Evolutionary conservation across 1,140 invertebrate species (phyloP), one percentile per base, ranked within the genome.

Genomic region (Cecropterus lyciades): DNA sequence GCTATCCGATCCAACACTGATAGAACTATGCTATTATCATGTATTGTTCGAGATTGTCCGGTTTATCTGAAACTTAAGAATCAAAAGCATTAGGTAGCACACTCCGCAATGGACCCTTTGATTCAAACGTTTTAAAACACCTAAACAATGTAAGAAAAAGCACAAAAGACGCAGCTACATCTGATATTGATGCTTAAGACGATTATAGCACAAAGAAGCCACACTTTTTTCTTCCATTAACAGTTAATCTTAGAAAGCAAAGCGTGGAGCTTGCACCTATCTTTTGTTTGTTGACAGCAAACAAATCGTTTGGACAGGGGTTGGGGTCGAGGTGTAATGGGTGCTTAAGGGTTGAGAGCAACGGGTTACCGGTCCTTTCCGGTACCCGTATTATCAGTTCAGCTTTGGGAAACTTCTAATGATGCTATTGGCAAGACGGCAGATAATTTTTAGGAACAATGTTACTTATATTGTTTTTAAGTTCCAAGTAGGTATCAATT

Each of bases 261-360:
- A 70, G 46, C 40, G 69, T n/a, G 67, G 40, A 10, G 14, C 52
- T 55, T 80, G 73, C 86, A 91, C 85, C 85, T 85, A 79, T 84
- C 75, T 72, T 78, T 91, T 91, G 87, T 90, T 85, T 85, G 85
- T 84, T 91, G 86, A 89, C 86, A 81, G 79, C 79, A 89, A 91
- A 91, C 88, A 91, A 91, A 91, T 91, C 85, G 88, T 91, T 88
- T 86, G 82, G 86, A 79, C 79, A 53, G 73, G 75, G 72, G 72
- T 64, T 60, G 69, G 79, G 82, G 84, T 79, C 74, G 82, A 71
- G 71, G 59, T 69, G 67, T 81, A 84, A 84, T 85, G 73, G 81
- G 82, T 87, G 79, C 74, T 90, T 75, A 85, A 24, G 85, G 85
- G 85, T 86, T 84, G 78, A 80, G 81, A 84, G 75, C 75, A n/a